Base-by-base conservation (phyloP, 2,888 invertebrate genomes). In the Epinotia brunnichana region DNA sequence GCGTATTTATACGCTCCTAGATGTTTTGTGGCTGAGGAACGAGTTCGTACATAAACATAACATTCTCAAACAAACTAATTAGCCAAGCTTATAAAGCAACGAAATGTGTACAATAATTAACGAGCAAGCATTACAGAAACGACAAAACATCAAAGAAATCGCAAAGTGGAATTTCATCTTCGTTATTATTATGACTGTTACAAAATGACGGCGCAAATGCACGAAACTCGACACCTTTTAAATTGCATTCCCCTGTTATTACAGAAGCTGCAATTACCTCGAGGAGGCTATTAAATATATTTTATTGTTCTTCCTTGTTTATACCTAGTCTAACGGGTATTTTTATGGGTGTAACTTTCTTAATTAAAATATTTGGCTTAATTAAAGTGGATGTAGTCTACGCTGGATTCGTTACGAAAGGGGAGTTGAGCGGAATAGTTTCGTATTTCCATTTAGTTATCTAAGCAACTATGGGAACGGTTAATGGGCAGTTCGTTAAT, bases 361-460 rank as follows among this genome's bases (percentile, higher is more conserved):
- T 88, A 84, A 85, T 88, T 87, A 85, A 84, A 89, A 88, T 88
- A 87, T 89, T 87, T 83, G 79, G 81, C 83, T 88, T 87, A 88
- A 88, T 89, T 90, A 87, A 88, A 88, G 84, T 79, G 81, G 81
- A 82, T 83, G 72, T 66, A 66, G 51, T 61, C 71, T 60, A 59
- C 51, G 59, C 35, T 39, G 61, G 67, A 67, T 72, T 48, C 61
- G 71, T 48, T 53, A 41, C n/a, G 59, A 51, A 48, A 54, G 15
- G 41, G 61, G 56, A 44, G 67, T 62, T 39, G 35, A 48, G 62
- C 17, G 61, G 44, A 72, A 72, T 72, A 72, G 72, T 72, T 72
- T 67, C 44, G 71, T 67, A 53, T 66, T 59, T 72, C 62, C 67
- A 62, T 67, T 72, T 39, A 72, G 56, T 62, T 56, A 44, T 62